A percentile compares a stretch with the other conserved stretches of the same genome.
phyloP scores from a whole-genome alignment of 2,113 vertebrate species.

The Boulengeromyrus knoepffleri region DNA sequence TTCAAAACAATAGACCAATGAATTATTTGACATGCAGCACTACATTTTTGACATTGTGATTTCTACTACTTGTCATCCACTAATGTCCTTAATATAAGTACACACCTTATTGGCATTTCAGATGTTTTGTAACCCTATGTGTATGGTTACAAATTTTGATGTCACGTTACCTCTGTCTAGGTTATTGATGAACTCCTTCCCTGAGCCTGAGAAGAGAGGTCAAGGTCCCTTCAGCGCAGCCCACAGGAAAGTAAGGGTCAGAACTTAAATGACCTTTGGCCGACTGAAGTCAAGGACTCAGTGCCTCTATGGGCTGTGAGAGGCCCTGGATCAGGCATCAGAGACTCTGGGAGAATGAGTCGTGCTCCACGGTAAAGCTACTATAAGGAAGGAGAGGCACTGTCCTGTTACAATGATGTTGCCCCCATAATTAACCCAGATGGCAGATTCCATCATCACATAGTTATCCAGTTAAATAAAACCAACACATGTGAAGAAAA shows the following conservation, averaged over 20 bases:
- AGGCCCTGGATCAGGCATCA: neutral
- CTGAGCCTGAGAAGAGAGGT: neutral
- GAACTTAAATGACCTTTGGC: neutral
- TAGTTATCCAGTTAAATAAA: neutral
- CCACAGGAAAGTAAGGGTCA: neutral
- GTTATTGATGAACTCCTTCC: neutral
- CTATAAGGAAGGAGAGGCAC: neutral
- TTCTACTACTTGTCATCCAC: neutral
- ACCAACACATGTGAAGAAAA: neutral
- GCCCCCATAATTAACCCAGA: neutral
- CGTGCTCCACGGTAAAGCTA: neutral
- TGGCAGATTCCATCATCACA: neutral
- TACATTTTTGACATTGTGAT: neutral
- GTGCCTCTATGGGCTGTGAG: neutral
- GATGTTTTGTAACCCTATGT: neutral
- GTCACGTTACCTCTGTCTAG: neutral
- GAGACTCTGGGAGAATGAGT: neutral
- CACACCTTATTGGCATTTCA: neutral
- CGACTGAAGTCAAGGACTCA: neutral
- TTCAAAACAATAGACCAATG: neutral
- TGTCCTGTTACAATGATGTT: neutral
- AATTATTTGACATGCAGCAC: neutral
- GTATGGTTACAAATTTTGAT: neutral
- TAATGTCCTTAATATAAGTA: neutral
- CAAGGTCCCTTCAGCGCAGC: neutral